Evolutionary conservation across 2,797 vertebrate genomes (phyloP), one percentile per base, ranked within the genome.

Genomic region (Lophius americanus): DNA sequence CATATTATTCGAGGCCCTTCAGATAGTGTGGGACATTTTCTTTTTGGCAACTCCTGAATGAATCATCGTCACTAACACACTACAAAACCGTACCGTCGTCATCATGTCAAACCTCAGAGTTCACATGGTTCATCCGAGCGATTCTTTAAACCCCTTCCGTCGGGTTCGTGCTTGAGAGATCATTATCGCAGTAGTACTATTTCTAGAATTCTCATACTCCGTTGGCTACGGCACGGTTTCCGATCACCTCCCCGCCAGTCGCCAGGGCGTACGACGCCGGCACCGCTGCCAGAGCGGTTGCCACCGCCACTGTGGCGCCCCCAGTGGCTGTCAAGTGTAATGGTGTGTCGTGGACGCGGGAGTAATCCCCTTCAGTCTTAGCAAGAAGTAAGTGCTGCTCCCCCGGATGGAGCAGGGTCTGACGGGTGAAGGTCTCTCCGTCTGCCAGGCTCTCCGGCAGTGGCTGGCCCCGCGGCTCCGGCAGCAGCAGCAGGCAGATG

Each of bases 401-500:
- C 4, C 92, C 93, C 0, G 96, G 96, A 37, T 95, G 95, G 70
- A 97, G 92, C 66, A 98, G 94, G 0, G 94, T 95, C 91, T 95
- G 95, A 9, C 98, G 92, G 3, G 96, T 96, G 84, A 98, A 97
- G 87, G 94, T 95, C 88, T 99, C 98, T 1, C 97, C 97, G 0
- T 97, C 95, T 0, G 93, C 92, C 85, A 99, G 93, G 88, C 95
- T 96, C 92, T 98, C 97, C 0, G 98, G 97, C 85, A 99, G 94
- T 9, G 93, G 95, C 85, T 97, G 96, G 68, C 94, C 93, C 51
- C 95, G 92, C 51, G 96, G 96, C 83, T 99, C 98, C 0, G 98
- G 98, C 89, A 99, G 93, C 89, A 99, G 92, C 76, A 98, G 94
- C 65, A 98, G 96, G 88, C 97, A 99, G 90, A 97, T 99, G 91